Evolutionary conservation across 30 jellyfish, hydroid and myxozoan species (phyloP).

Genomic region (Hydractinia symbiolongicarpus): DNA sequence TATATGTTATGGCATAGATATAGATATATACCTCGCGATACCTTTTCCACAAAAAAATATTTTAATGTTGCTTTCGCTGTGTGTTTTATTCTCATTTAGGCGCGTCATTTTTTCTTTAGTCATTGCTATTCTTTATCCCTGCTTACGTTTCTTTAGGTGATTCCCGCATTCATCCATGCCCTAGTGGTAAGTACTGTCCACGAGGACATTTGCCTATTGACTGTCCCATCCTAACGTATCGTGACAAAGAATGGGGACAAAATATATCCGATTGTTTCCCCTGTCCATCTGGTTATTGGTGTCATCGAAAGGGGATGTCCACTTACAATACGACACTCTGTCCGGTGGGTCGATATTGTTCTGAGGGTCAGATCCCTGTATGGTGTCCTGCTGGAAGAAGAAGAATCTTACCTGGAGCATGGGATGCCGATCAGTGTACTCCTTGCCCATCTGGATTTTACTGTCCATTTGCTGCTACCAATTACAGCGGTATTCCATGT

Average conservation of each 20-base stretch:
- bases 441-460: constrained; percentile 76
- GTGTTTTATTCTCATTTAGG: no score
- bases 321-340: constrained; percentile 53
- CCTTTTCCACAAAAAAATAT: no score
- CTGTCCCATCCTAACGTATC: constrained; percentile 86
- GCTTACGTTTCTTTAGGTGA: constrained; percentile 46
- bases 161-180: constrained; percentile 73
- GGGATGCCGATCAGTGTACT: constrained; percentile 56
- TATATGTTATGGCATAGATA: no score
- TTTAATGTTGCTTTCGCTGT: no score
- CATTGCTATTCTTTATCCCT: background rate
- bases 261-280: constrained; percentile 68
- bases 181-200: constrained; percentile 81
- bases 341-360: constrained; percentile 86
- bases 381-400: constrained; percentile 98
- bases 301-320: constrained; percentile 74
- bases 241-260: constrained; percentile 60
- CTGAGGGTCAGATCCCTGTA: constrained; percentile 77
- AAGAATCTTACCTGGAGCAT: constrained; percentile 71
- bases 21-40: no score
- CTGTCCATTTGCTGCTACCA: constrained; percentile 83
- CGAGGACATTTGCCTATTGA: constrained; percentile 54
- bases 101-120: no score
- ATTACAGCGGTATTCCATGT: constrained; percentile 90
- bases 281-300: constrained; percentile 93